Base-by-base conservation (phyloP, 2,113 vertebrate genomes). In the Willisornis vidua region DNA sequence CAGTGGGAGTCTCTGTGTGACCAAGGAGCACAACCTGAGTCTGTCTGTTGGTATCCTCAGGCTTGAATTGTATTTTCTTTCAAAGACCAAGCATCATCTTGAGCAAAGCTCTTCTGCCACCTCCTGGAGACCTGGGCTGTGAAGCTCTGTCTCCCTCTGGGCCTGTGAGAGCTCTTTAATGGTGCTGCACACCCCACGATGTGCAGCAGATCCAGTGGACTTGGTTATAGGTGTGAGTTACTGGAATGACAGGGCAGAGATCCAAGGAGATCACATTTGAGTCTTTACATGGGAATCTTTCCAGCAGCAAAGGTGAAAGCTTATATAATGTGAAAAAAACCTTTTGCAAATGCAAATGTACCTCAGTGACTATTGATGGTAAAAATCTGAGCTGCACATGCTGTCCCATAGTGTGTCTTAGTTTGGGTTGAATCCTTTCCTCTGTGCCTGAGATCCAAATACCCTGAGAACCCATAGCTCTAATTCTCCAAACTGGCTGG, bases 91-190 rank as follows among this genome's bases (percentile, higher is more conserved):
- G 10, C n/a, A 67, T 52, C 23, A 51, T 43, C 25, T 58, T 85
- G 37, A 94, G 65, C 63, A 96, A 95, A 92, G 76, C 95, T 97
- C 83, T 96, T 94, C 94, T 1, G 94, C 95, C 92, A 96, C 83
- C 94, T 96, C 92, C 95, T 95, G 96, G 95, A 90, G 72, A 74
- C 51, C 29, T 1, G 45, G 46, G 46, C 70, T 76, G 59, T 55
- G 55, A 52, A 49, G 76, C 22, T 20, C 59, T 29, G 55, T 67
- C 26, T 65, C 29, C 46, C 14, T 51, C 45, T 71, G 66, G 49
- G 58, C 37, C 19, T 19, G 14, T n/a, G 48, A 22, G 37, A 78
- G 19, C 5, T 84, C 85, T 80, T 49, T 5, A 31, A 14, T n/a
- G 51, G 22, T 19, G 45, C 46, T 45, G 61, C 28, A 19, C 8